Percentiles rank a stretch among this genome's conserved stretches.
Evolutionary conservation across 1,140 invertebrate species (phyloP).

Genomic region (Lethrus apterus): DNA sequence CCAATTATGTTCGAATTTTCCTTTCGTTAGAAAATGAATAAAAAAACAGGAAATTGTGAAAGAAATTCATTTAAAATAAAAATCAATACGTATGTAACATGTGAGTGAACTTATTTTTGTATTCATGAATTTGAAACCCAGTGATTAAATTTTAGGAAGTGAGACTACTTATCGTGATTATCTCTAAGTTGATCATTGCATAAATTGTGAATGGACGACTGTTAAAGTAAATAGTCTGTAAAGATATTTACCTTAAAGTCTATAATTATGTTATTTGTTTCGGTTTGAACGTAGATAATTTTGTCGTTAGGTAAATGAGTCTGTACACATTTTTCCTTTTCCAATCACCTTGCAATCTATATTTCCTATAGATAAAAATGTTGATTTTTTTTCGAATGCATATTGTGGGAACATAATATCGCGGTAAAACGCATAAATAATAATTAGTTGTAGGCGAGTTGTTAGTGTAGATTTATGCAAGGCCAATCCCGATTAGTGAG

Average conservation of each 20-base stretch:
- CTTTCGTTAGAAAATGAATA: too few species aligned
- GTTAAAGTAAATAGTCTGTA: too few species aligned
- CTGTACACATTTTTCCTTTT: conserved; percentile 10
- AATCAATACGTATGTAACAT: too few species aligned
- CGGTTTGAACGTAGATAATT: conserved; percentile 4
- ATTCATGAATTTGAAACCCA: too few species aligned
- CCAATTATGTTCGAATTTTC: too few species aligned
- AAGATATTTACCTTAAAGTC: not conserved
- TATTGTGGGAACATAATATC: conserved; percentile 14
- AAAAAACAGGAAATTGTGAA: too few species aligned
- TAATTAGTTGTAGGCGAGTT: conserved; percentile 18
- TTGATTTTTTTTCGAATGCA: conserved; percentile 10
- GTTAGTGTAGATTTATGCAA: conserved; percentile 17
- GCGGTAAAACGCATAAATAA: conserved; percentile 13
- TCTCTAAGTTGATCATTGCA: too few species aligned
- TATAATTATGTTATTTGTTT: conserved; percentile 11
- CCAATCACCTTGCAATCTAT: conserved; percentile 12
- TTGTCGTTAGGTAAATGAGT: not conserved
- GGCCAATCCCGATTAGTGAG: conserved; percentile 13
- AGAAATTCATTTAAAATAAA: too few species aligned
- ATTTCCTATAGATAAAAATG: conserved; percentile 11
- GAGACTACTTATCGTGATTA: too few species aligned
- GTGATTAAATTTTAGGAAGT: too few species aligned
- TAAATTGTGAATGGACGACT: too few species aligned
- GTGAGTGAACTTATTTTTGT: too few species aligned